phyloP scores from a whole-genome alignment of 2,888 invertebrate genomes.

The Nematopogon swammerdamellus region DNA sequence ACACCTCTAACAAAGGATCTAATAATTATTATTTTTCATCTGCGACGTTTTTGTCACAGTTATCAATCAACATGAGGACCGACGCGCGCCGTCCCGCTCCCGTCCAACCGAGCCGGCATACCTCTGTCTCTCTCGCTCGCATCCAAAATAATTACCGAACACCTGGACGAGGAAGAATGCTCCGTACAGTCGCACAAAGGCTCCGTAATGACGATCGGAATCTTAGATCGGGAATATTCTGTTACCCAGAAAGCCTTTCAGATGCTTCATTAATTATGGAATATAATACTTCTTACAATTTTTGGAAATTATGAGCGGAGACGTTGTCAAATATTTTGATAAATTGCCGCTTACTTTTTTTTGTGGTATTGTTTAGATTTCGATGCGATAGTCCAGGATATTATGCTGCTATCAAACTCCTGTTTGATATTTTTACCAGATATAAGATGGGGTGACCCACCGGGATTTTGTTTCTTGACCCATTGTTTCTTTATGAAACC shows the following conservation, averaged over 20 bases:
- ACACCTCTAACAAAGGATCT: slow-evolving; percentile 47
- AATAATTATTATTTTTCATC: slow-evolving; percentile 58
- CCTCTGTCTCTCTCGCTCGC: slow-evolving; percentile 26
- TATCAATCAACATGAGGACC: slow-evolving; percentile 55
- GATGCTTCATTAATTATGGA: slow-evolving; percentile 54
- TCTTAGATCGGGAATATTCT: slow-evolving; percentile 51
- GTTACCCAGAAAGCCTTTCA: slow-evolving; percentile 49
- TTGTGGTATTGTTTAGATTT: neutral
- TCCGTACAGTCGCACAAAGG: slow-evolving; percentile 39
- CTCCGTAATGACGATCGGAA: slow-evolving; percentile 52
- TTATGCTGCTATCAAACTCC: no score
- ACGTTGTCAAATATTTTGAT: slow-evolving; percentile 48
- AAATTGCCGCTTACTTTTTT: slow-evolving; percentile 27
- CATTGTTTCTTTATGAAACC: no score
- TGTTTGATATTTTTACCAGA: no score
- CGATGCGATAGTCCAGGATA: no score
- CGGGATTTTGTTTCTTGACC: no score
- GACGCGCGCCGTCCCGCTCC: slow-evolving; percentile 23
- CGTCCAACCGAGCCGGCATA: slow-evolving; percentile 15
- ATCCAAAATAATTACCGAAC: slow-evolving; percentile 52
- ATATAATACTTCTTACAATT: slow-evolving; percentile 50
- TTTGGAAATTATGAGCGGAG: slow-evolving; percentile 44
- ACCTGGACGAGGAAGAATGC: slow-evolving; percentile 55
- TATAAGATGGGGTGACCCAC: no score
- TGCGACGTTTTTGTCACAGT: slow-evolving; percentile 58